Base-by-base conservation (phyloP, 2,113 vertebrate genomes). In the Thomomys bottae region DNA sequence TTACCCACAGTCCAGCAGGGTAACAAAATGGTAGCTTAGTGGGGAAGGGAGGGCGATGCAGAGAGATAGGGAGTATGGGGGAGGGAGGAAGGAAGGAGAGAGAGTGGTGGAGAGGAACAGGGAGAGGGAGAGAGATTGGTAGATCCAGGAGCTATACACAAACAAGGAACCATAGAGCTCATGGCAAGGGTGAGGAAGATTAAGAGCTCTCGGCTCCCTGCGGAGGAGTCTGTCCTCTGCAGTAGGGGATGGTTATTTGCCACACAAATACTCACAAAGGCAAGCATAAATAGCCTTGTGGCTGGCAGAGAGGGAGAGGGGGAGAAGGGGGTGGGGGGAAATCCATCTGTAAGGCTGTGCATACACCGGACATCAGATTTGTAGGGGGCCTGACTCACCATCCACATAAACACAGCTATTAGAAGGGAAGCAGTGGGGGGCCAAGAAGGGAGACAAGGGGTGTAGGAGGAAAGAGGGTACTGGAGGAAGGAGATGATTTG, bases 301-400 rank as follows among this genome's bases (percentile, higher is more conserved):
- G 93, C 87, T 57, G 67, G 96, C 95, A 96, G n/a, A 45, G 49
- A 5, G 66, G 93, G 95, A 93, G 82, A 93, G 93, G 95, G 34
- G 36, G 42, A 79, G 8, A 49, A 94, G 95, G 85, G 4, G 66
- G 93, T 95, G 92, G 82, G 93, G 93, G 95, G 34, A 40, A 34
- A 79, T 7, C 18, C 76, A 84, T 97, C 95, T 97, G 96, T 95
- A 94, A 97, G 96, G 95, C 95, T 95, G 95, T 96, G 95, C 94
- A 92, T 87, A 95, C 67, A 36, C 38, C 36, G 20, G 20, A 85
- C 15, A 84, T 96, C 94, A 88, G 94, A 84, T 96, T 97, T 96
- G 95, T 84, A 95, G 95, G 94, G 97, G 95, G 94, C 96, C 97
- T 97, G 97, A 97, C 97, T 97, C 96, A 97, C 97, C 97, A 97